A percentile compares a stretch with the other conserved stretches of the same genome.
phyloP scores from a whole-genome alignment of 1,140 invertebrate genomes.

The Chlorops oryzae region DNA sequence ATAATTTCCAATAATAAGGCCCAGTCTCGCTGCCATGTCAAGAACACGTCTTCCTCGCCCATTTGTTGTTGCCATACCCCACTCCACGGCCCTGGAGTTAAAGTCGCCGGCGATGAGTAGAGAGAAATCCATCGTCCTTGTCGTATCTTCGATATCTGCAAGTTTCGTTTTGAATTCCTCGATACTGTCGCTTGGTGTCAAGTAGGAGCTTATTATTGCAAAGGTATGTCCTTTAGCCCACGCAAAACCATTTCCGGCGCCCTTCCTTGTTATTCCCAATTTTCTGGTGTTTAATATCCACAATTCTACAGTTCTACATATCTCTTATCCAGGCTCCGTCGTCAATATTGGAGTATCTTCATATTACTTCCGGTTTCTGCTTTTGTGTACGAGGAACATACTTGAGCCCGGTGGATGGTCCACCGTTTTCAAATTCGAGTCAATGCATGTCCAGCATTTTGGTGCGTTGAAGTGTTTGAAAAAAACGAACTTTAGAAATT shows the following conservation, averaged over 20 bases:
- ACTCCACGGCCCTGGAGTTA: conserved; percentile 22
- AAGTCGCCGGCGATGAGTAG: conserved; percentile 20
- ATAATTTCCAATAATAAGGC: conserved; percentile 16
- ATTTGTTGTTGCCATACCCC: conserved; percentile 17
- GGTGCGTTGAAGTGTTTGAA: too few relatives aligned
- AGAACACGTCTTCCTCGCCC: conserved; percentile 16
- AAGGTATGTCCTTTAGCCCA: neutral
- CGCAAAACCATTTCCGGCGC: neutral
- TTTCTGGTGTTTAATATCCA: neutral
- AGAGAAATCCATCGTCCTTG: neutral
- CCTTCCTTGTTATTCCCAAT: neutral
- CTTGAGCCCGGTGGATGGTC: neutral
- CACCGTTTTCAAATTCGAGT: neutral
- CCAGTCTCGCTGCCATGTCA: conserved; percentile 18
- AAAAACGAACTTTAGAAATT: too few relatives aligned
- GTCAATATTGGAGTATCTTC: neutral
- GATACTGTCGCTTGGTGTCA: conserved; percentile 2
- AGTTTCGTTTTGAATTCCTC: conserved; percentile 1
- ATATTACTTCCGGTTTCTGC: neutral
- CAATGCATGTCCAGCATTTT: too few relatives aligned
- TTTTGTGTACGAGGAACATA: neutral
- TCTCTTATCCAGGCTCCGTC: neutral
- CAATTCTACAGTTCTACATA: neutral
- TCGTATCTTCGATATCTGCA: neutral
- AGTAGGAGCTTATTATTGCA: conserved; percentile 6